Conservation (phyloP, 2,113 vertebrate species). For the Noturus placidus region DNA sequence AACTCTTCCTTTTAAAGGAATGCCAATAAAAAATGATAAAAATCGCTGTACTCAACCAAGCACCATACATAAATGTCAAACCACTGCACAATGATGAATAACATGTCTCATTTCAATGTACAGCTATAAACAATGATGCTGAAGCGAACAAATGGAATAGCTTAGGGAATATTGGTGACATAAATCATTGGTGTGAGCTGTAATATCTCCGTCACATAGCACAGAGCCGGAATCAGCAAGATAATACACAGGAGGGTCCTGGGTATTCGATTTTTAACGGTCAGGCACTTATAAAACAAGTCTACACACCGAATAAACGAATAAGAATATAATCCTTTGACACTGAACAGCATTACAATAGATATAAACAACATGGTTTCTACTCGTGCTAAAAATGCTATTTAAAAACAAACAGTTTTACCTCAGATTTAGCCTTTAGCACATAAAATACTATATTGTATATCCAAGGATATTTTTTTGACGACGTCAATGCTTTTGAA, state of each 20-base stretch:
- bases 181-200: conserved; percentile 2
- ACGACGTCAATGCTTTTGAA: background rate
- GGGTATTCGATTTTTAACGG: background rate
- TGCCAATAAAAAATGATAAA: background rate
- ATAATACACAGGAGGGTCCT: background rate
- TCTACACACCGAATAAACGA: background rate
- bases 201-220: background rate
- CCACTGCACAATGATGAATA: background rate
- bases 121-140: background rate
- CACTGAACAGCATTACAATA: background rate
- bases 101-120: conserved; percentile 3
- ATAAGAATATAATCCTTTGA: background rate
- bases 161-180: background rate
- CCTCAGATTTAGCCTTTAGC: background rate
- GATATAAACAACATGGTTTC: background rate
- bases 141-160: background rate
- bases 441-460: background rate
- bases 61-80: background rate
- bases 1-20: background rate
- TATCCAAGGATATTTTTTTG: background rate
- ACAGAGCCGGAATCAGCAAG: background rate
- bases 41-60: background rate
- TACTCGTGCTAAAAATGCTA: background rate
- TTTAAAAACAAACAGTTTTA: too few species aligned
- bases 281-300: background rate